Evolutionary conservation across 1,140 invertebrate species (phyloP), one percentile per base, ranked within the genome.

Genomic region (Diorhabda carinulata): DNA sequence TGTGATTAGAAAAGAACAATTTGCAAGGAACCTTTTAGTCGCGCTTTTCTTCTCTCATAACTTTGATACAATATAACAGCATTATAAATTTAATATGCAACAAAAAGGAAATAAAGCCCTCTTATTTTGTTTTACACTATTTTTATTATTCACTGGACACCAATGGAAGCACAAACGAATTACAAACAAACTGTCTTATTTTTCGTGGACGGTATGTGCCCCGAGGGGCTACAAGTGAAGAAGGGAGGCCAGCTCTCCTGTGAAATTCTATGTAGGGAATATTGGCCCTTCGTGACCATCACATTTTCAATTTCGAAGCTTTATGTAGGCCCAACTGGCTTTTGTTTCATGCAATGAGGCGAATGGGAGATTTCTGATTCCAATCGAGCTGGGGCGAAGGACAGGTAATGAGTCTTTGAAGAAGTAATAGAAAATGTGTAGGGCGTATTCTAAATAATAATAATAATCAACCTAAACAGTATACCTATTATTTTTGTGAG

Each of bases 391-490:
- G 6, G 6, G 4, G 47, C n/a, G n/a, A 52, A 6, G n/a, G 6
- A n/a, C 2, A 52, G 47, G 47, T 52, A 52, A 52, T 52, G 47
- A 6, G 47, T 52, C 47, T 52, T 52, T 52, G 47, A 52, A 52
- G 47, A 52, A 52, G 47, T 52, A 52, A 52, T 52, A 52, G 25
- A 52, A 52, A 52, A n/a, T 52, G 47, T 52, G 47, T 52, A n/a
- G 47, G 47, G 47, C n/a, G 47, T n/a, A 52, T 52, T 52, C n/a
- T 52, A 25, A 25, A 25, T 25, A 25, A 25, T 25, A 25, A 25
- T 25, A 25, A 25, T 25, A 25, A 25, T 25, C 2, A 25, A 25
- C 25, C 25, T 25, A 25, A 25, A 25, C 25, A 25, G 25, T 25
- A 25, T 25, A 25, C 25, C 25, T 1, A 25, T 25, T 25, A 25